Evolutionary conservation across 2,113 vertebrate species (phyloP).

Genomic region (Laticauda colubrina): DNA sequence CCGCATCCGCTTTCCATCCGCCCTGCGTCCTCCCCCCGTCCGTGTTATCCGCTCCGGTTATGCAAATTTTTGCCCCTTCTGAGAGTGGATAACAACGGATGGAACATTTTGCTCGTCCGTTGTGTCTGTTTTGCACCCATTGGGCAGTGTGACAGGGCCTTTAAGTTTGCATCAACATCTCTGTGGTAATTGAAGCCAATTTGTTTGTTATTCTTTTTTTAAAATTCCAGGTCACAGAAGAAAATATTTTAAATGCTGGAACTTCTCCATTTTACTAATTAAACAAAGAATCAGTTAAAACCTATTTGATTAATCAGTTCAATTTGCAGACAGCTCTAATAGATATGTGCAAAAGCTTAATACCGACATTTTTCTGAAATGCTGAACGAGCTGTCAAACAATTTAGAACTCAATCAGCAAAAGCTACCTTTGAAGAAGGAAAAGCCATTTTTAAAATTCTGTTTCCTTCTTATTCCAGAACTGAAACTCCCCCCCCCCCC

Average conservation of each 20-base stretch:
- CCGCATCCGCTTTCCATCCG: too few relatives aligned
- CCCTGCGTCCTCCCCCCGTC: too few relatives aligned
- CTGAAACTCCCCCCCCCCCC: background rate
- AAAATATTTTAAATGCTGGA: background rate
- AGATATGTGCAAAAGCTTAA: background rate
- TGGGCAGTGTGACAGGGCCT: too few relatives aligned
- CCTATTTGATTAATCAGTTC: background rate
- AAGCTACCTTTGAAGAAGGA: background rate
- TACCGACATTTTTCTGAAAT: background rate
- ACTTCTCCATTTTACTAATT: background rate
- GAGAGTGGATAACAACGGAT: too few relatives aligned
- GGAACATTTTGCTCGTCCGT: too few relatives aligned
- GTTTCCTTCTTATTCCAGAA: background rate
- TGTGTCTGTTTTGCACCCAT: too few relatives aligned
- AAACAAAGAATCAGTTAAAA: background rate
- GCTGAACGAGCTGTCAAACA: background rate
- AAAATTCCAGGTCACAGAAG: background rate
- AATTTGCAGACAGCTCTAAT: background rate
- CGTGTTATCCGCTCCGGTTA: too few relatives aligned
- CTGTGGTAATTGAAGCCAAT: background rate
- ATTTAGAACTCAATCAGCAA: conserved; percentile 2
- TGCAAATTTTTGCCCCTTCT: too few relatives aligned
- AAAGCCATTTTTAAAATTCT: background rate
- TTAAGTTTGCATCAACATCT: background rate
- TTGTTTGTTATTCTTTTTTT: background rate